Evolutionary conservation across 2,113 vertebrate genomes (phyloP), one percentile per base, ranked within the genome.

Genomic region (Rallus limicola): DNA sequence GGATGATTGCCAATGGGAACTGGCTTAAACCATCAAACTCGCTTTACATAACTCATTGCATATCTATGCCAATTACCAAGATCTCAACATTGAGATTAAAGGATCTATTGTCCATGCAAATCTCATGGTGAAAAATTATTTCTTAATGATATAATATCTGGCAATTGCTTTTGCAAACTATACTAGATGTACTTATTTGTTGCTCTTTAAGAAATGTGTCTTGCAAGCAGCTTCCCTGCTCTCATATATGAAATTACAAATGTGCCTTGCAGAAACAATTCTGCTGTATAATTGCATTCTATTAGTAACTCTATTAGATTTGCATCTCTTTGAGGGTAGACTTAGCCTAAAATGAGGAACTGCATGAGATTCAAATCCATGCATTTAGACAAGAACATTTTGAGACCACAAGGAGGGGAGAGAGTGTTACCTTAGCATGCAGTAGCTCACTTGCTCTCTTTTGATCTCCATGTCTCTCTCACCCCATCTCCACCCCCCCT

Each of bases 351-450:
- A 86, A 78, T 26, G 16, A 89, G 64, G 48, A 94, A 8, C 56
- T 88, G 23, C 11, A 11, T 25, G 48, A 86, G 81, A 65, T 72
- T 62, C 81, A 60, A 31, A 48, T 71, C 64, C 25, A 0, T 48
- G 65, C 29, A 20, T 62, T 83, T 65, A 75, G 46, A 56, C 17
- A 79, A 79, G 74, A 87, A 20, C 21, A 9, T 68, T 82, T 87
- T 79, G 50, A 95, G 58, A 84, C 78, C 81, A 85, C 67, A 89
- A 72, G 89, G 95, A 84, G 74, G 86, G 58, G 86, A 86, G 94
- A 86, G 83, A n/a, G 81, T 4, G 31, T 91, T 92, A 69, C 62
- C 84, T 76, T 64, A 76, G 58, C 33, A 8, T 36, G 20, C 9
- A n/a, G 5, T 13, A 34, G 23, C 34, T 90, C 34, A 2, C 29